A percentile compares a stretch with the other conserved stretches of the same genome.
phyloP scores from a whole-genome alignment of 2,797 vertebrate species.

The Graptemys geographica region DNA sequence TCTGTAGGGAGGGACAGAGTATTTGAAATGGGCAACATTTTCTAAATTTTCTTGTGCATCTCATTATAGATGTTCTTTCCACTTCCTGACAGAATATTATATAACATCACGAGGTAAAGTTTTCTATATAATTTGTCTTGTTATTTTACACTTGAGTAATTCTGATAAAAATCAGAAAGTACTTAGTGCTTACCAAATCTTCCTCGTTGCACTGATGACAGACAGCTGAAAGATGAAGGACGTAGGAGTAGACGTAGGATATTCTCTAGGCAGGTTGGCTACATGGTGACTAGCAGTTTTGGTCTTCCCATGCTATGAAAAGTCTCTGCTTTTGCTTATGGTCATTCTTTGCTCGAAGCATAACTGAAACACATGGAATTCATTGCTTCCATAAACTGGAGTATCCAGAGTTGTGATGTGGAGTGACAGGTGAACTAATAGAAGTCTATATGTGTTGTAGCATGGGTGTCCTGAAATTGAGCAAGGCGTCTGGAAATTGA shows the following conservation, averaged over 20 bases:
- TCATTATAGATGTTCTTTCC: rapidly evolving
- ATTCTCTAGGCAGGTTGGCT: background rate
- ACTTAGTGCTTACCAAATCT: background rate
- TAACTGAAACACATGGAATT: rapidly evolving
- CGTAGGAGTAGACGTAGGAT: background rate
- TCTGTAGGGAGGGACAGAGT: background rate
- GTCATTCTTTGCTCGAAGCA: background rate
- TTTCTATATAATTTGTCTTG: background rate
- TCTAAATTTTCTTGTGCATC: background rate
- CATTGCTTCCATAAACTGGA: background rate
- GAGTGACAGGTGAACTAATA: background rate
- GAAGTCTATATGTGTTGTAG: rapidly evolving
- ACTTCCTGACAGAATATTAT: background rate
- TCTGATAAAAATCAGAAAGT: background rate
- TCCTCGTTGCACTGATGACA: rapidly evolving
- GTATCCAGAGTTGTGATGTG: background rate
- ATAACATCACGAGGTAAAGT: background rate
- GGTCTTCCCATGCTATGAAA: background rate
- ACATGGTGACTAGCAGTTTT: background rate
- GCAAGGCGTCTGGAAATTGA: background rate
- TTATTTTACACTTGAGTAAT: background rate
- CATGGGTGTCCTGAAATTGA: background rate
- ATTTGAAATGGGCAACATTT: background rate
- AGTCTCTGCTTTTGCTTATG: background rate
- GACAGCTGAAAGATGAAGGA: background rate